These are phyloP conservation scores for Microchirus variegatus DNA, from an alignment of 2,797 vertebrate genomes.

Conservation along the genomic window DNA sequence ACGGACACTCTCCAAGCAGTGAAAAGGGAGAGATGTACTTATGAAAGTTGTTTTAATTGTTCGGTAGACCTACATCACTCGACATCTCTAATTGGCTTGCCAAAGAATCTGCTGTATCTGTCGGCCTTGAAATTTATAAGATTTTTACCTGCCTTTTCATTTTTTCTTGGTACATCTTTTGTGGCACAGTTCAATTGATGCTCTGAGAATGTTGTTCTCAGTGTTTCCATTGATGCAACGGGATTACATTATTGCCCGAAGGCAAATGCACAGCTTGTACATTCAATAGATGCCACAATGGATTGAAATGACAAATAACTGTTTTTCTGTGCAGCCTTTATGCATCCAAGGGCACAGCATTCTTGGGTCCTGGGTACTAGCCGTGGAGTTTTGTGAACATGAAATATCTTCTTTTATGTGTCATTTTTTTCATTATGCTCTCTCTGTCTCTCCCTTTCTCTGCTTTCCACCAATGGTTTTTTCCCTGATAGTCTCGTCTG, in stretches of 20 bases:
- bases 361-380: conserved; percentile 68
- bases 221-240: conserved; percentile 59
- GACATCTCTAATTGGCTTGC: conserved; percentile 33
- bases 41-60: conserved; percentile 25
- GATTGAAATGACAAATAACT: conserved; percentile 71
- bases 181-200: conserved; percentile 54
- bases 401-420: conserved; percentile 79
- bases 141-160: conserved; percentile 71
- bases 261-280: conserved; percentile 74
- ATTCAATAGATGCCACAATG: conserved; percentile 70
- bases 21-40: conserved; percentile 51
- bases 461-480: conserved; percentile 59
- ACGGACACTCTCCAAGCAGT: conserved; percentile 23
- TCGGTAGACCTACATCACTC: conserved; percentile 15
- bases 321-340: conserved; percentile 74
- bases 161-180: conserved; percentile 63
- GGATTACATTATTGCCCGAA: conserved; percentile 69
- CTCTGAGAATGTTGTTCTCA: conserved; percentile 59
- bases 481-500: conserved; percentile 63
- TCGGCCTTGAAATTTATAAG: conserved; percentile 72
- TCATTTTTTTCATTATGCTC: conserved; percentile 69
- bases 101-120: conserved; percentile 57
- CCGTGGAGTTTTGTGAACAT: conserved; percentile 71
- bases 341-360: conserved; percentile 79
- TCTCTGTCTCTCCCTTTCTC: conserved; percentile 61